phyloP scores from a whole-genome alignment of 2,888 invertebrate genomes.

The Podotricha telesiphe region DNA sequence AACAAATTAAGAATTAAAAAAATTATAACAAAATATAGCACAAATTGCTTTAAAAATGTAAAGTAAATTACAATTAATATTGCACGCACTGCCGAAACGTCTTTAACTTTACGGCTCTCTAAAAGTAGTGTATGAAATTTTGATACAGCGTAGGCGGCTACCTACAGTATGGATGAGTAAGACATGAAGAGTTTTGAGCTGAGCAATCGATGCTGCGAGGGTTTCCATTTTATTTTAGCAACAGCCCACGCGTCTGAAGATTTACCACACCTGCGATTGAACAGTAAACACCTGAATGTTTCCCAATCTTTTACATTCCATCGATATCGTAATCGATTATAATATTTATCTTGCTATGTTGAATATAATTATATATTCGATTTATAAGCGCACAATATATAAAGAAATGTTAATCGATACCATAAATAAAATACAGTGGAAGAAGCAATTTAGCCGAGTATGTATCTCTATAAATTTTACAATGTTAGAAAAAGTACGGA shows the following conservation, averaged over 20 bases:
- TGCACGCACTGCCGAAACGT: neutral
- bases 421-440: no score
- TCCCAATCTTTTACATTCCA: conserved; percentile 61
- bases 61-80: neutral
- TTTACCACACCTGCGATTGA: conserved; percentile 70
- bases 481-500: no score
- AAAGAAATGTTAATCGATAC: no score
- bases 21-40: no score
- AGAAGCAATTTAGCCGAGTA: no score
- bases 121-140: conserved; percentile 75
- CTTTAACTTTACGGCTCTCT: conserved; percentile 47
- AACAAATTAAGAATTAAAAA: no score
- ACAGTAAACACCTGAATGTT: conserved; percentile 75
- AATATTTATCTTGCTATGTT: neutral
- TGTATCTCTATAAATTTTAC: no score
- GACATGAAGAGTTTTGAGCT: conserved; percentile 61
- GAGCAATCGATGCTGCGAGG: conserved; percentile 67
- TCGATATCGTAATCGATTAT: conserved; percentile 39
- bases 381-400: no score
- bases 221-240: conserved; percentile 76
- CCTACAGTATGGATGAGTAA: conserved; percentile 76
- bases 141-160: conserved; percentile 78
- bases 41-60: no score
- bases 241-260: conserved; percentile 73
- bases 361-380: no score